Evolutionary conservation across 2,797 vertebrate species (phyloP), one percentile per base, ranked within the genome.

Genomic region (Pangasius mekongensis): DNA sequence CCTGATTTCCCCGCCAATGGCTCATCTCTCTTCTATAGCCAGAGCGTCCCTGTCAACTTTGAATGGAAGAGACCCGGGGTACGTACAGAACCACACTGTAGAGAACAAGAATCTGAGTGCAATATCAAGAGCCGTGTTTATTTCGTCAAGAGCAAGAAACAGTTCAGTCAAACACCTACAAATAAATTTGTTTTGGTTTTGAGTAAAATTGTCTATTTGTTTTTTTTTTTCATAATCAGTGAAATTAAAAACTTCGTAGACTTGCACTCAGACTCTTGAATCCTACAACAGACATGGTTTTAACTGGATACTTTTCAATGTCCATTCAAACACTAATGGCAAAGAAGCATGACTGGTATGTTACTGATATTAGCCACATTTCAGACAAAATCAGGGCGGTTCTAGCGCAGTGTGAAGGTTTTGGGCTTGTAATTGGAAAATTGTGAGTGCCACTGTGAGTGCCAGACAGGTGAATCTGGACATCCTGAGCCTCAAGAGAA

Each of bases 11-110:
- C 97, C 0, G 97, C 98, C 24, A 49, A 3, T 0, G 95, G 93
- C 52, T 88, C 95, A 0, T 97, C 98, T 0, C 97, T 99, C 36
- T 99, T 97, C 96, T 99, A 91, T 95, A 98, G 96, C 3, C 92
- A 99, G 93, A 96, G 93, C 0, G 95, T 97, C 0, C 96, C 96
- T 0, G 82, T 98, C 58, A 91, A 96, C 47, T 97, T 99, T 39
- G 86, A 97, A 80, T 99, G 98, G 98, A 99, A 97, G 93, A 95
- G 98, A 83, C 98, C 98, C 0, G 90, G 92, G 95, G 98, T 99
- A 94, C 90, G 98, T 92, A 84, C 36, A 6, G 14, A 58, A 33
- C 30, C 20, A 5, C 11, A 6, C 7, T 1, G 16, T 2, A 14
- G 54, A 58, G 20, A 39, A 24, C 30, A 14, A 24, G 13, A 60